Evolutionary conservation across 2,113 vertebrate species (phyloP).

Genomic region (Prietella phreatophila): DNA sequence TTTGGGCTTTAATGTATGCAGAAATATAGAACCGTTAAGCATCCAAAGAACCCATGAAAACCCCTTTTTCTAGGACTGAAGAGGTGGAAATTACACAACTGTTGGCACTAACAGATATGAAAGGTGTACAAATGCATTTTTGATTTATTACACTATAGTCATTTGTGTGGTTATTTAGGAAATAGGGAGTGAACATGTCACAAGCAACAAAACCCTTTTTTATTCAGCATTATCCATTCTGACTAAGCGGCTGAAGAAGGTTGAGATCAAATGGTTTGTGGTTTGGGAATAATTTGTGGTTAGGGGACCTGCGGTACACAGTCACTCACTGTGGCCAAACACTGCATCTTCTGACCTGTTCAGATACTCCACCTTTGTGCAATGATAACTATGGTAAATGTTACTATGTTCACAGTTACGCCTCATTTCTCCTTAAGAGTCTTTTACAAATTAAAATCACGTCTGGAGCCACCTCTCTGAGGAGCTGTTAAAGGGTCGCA

Average conservation of each 20-base stretch:
- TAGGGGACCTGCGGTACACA: conserved; percentile 1
- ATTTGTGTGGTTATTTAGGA: neutral
- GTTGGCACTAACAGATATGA: neutral
- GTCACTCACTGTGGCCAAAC: conserved; percentile 2
- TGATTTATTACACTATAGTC: neutral
- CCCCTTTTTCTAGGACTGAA: neutral
- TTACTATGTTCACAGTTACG: conserved; percentile 47
- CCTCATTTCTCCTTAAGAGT: conserved; percentile 49
- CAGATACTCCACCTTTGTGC: conserved; percentile 10
- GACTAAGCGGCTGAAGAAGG: neutral
- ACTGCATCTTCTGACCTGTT: conserved; percentile 15
- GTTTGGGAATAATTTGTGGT: conserved; percentile 33
- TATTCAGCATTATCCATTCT: neutral
- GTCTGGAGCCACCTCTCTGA: conserved; percentile 46
- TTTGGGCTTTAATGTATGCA: neutral
- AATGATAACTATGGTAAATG: conserved; percentile 27
- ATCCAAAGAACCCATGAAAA: neutral
- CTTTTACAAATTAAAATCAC: conserved; percentile 51
- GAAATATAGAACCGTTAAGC: neutral
- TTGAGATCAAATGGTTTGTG: neutral
- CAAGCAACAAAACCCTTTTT: neutral
- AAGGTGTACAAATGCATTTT: neutral
- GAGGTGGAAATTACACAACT: neutral
- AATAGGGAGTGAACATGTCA: neutral
- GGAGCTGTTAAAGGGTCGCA: conserved; percentile 49